phyloP scores from a whole-genome alignment of 2,888 invertebrate genomes.

The Atethmia centrago region DNA sequence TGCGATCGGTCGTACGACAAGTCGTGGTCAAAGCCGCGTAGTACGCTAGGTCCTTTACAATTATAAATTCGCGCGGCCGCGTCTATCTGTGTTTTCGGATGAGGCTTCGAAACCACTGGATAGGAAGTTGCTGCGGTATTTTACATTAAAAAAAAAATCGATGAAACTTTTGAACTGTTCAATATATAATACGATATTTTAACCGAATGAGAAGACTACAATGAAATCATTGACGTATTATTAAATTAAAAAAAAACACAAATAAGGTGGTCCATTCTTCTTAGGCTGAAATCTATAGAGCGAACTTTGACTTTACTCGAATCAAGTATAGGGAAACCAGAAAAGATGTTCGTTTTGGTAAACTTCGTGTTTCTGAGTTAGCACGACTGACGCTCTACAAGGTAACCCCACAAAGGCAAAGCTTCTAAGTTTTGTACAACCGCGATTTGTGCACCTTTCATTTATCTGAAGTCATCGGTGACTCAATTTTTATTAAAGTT shows the following conservation, averaged over 20 bases:
- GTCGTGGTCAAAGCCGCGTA: neutral
- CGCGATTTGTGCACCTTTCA: no score
- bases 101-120: slow-evolving; percentile 12
- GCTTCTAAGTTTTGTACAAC: neutral
- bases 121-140: neutral
- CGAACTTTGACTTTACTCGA: neutral
- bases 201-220: slow-evolving; percentile 6
- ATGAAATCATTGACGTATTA: neutral
- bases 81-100: slow-evolving; percentile 12
- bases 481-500: no score
- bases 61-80: neutral
- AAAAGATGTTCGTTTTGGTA: neutral
- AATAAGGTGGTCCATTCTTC: neutral
- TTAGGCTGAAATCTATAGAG: neutral
- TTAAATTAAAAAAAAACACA: neutral
- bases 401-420: neutral
- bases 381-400: neutral
- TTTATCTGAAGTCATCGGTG: no score
- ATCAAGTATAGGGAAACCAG: neutral
- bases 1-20: no score
- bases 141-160: neutral
- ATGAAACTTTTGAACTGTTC: neutral
- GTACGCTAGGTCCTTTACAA: no score
- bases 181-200: neutral
- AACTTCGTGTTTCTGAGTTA: neutral